Evolutionary conservation across 1,140 invertebrate species (phyloP).

Genomic region (Hyphantria cunea): DNA sequence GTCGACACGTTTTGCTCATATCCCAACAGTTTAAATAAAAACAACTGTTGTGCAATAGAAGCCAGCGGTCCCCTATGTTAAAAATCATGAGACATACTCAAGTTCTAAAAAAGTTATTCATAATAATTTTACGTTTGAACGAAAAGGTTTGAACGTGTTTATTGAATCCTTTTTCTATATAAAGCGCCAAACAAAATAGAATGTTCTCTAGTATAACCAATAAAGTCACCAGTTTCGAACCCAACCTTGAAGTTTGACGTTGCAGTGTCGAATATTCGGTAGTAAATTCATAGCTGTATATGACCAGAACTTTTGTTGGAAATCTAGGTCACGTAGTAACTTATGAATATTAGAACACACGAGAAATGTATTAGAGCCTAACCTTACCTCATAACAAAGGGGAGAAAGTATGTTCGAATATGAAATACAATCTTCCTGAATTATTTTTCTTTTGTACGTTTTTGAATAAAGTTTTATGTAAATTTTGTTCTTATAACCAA

Average conservation of each 20-base stretch:
- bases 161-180: not conserved
- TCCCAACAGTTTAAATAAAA: not conserved
- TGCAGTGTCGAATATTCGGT: conserved; percentile 24
- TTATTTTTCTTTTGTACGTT: conserved; percentile 18
- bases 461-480: not conserved
- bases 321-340: conserved; percentile 27
- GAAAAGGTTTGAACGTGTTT: not conserved
- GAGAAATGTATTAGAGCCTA: conserved; percentile 6
- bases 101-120: not conserved
- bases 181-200: not conserved
- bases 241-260: conserved; percentile 26
- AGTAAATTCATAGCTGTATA: conserved; percentile 18
- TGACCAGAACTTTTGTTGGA: conserved; percentile 10
- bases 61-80: not conserved
- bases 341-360: conserved; percentile 15
- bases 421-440: conserved; percentile 23
- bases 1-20: conserved; percentile 7
- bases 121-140: not conserved
- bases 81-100: not conserved
- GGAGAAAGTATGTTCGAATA: conserved; percentile 18
- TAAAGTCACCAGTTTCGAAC: conserved; percentile 17
- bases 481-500: not conserved
- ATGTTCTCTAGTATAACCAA: not conserved
- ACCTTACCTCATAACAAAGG: conserved; percentile 7
- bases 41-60: not conserved